Conservation (phyloP, 2,888 invertebrate genomes). For the Griposia aprilina region DNA sequence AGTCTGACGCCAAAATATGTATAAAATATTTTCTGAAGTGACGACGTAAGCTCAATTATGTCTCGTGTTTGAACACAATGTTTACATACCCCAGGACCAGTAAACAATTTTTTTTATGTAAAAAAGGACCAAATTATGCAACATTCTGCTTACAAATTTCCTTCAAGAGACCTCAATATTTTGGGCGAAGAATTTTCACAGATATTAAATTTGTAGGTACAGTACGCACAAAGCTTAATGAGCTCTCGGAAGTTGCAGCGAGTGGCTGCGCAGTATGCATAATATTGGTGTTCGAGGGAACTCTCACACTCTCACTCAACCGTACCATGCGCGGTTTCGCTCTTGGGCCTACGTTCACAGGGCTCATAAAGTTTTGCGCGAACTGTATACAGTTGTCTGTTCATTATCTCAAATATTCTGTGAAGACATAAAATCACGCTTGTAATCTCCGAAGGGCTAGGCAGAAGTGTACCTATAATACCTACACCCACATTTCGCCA, state of each 20-base stretch:
- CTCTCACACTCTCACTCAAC: no score
- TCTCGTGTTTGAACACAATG: neutral
- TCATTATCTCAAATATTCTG: slow-evolving; percentile 10
- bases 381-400: neutral
- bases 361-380: no score
- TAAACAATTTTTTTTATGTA: slow-evolving; percentile 19
- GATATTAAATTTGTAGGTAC: slow-evolving; percentile 27
- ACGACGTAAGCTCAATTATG: neutral
- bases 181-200: neutral
- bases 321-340: no score
- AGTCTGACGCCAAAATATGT: neutral
- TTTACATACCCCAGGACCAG: neutral
- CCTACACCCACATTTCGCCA: no score
- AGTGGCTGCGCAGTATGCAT: no score
- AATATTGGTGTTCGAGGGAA: no score
- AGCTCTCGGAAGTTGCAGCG: no score
- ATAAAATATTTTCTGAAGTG: neutral
- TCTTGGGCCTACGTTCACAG: no score
- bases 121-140: slow-evolving; percentile 16
- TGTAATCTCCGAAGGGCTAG: no score
- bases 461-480: no score
- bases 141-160: slow-evolving; percentile 24
- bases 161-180: neutral
- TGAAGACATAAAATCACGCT: neutral
- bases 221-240: no score